Conservation (phyloP, 23 tunicate genomes). For the Ciona savignyi region DNA sequence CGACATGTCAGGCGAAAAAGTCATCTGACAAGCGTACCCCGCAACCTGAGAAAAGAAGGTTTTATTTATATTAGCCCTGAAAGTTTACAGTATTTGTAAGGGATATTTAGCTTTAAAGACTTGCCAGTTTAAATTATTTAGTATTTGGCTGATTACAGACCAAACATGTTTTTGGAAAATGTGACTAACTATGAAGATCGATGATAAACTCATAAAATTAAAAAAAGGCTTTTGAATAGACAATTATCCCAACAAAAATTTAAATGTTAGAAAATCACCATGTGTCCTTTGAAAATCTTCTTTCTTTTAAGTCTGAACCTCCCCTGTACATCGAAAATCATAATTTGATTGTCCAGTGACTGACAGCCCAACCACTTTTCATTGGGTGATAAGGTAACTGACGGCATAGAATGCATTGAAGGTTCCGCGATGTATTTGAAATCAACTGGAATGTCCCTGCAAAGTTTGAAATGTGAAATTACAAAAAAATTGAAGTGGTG, state of each 20-base stretch:
- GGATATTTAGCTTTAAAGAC: no score
- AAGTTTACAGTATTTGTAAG: no score
- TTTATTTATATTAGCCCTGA: background rate
- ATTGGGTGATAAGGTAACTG: slow-evolving; percentile 82
- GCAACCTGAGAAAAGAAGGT: slow-evolving; percentile 46
- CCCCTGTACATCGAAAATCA: slow-evolving; percentile 84
- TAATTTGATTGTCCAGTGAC: slow-evolving; percentile 86
- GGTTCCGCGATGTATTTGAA: slow-evolving; percentile 99
- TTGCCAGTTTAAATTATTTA: no score
- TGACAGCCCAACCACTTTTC: slow-evolving; percentile 93
- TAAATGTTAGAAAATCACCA: slow-evolving; percentile 40
- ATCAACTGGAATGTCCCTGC: slow-evolving; percentile 99
- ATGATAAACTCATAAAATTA: no score
- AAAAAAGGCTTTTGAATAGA: no score
- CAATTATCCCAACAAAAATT: no score
- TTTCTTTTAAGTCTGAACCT: slow-evolving; percentile 83
- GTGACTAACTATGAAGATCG: no score
- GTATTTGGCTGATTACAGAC: no score
- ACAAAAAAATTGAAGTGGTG: no score
- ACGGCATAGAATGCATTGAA: slow-evolving; percentile 98
- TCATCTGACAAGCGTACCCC: slow-evolving; percentile 94
- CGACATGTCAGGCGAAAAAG: slow-evolving; percentile 94
- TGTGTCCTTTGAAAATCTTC: slow-evolving; percentile 95
- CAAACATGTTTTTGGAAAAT: no score
- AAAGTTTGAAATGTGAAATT: no score